These are phyloP conservation scores for Prosopocoilus inquinatus DNA, from an alignment of 2,888 invertebrate genomes.

Conservation along the genomic window DNA sequence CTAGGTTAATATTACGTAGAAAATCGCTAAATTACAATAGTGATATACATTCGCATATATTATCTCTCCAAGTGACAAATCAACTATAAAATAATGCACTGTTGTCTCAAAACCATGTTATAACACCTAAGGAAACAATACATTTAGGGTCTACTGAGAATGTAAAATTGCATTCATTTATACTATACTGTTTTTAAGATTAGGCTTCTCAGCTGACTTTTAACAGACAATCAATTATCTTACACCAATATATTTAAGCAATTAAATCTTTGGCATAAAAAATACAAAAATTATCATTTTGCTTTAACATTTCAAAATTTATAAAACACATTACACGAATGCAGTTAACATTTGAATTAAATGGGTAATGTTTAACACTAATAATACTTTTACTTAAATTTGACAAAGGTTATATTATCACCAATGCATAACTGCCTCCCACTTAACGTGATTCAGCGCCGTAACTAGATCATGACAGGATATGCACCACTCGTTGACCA, in stretches of 20 bases:
- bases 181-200: background rate
- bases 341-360: too few relatives aligned
- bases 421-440: too few relatives aligned
- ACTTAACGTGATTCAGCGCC: too few relatives aligned
- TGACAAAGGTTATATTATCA: too few relatives aligned
- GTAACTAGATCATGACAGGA: too few relatives aligned
- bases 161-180: too few relatives aligned
- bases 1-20: constrained; percentile 2
- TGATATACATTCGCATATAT: background rate
- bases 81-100: constrained; percentile 20
- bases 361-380: too few relatives aligned
- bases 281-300: background rate
- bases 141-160: background rate
- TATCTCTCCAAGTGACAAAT: constrained; percentile 2
- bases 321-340: too few relatives aligned
- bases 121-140: background rate
- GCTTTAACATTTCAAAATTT: background rate
- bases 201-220: background rate
- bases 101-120: constrained; percentile 7
- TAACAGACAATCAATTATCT: background rate
- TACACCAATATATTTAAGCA: background rate
- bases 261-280: background rate
- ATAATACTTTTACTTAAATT: too few relatives aligned
- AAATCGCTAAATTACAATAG: constrained; percentile 3
- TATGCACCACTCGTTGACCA: too few relatives aligned